A percentile compares a stretch with the other conserved stretches of the same genome.
Evolutionary conservation across 1,140 invertebrate species (phyloP).

Genomic region (Dendrolimus kikuchii): DNA sequence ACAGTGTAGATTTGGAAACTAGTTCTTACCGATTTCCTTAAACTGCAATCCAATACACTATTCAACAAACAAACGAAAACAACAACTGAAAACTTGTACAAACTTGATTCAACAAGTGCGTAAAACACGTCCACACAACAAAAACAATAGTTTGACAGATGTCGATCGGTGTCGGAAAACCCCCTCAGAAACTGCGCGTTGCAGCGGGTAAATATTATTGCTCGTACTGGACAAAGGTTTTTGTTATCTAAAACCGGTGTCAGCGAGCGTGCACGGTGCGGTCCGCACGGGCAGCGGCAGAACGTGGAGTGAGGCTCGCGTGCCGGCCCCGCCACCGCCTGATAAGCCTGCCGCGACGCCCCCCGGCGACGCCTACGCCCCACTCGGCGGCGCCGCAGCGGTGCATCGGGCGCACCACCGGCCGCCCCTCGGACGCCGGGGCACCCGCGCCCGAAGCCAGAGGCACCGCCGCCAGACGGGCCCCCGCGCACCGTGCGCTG

Average conservation of each 20-base stretch:
- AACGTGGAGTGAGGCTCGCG: slow-evolving; percentile 66
- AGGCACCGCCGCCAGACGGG: slow-evolving; percentile 43
- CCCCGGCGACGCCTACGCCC: slow-evolving; percentile 68
- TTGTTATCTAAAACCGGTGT: slow-evolving; percentile 64
- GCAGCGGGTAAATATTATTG: slow-evolving; percentile 62
- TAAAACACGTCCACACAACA: slow-evolving; percentile 54
- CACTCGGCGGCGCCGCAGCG: slow-evolving; percentile 49
- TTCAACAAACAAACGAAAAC: slow-evolving; percentile 39
- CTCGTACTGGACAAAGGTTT: slow-evolving; percentile 67
- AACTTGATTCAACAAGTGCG: slow-evolving; percentile 49
- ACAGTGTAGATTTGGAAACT: neutral
- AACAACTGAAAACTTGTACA: slow-evolving; percentile 50
- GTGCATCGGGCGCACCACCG: slow-evolving; percentile 55
- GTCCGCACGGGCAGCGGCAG: slow-evolving; percentile 53
- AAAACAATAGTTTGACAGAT: slow-evolving; percentile 60
- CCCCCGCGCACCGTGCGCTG: slow-evolving; percentile 55
- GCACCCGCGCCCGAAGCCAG: slow-evolving; percentile 20
- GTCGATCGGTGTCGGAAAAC: slow-evolving; percentile 60
- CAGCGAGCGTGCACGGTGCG: slow-evolving; percentile 48
- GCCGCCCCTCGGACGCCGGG: slow-evolving; percentile 43
- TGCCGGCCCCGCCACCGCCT: slow-evolving; percentile 63
- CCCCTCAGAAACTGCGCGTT: slow-evolving; percentile 50
- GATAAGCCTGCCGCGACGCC: slow-evolving; percentile 69
- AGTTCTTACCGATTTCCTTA: slow-evolving; percentile 37
- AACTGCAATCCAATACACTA: slow-evolving; percentile 57